Evolutionary conservation across 2,797 vertebrate species (phyloP).

Genomic region (Gambelia wislizenii): DNA sequence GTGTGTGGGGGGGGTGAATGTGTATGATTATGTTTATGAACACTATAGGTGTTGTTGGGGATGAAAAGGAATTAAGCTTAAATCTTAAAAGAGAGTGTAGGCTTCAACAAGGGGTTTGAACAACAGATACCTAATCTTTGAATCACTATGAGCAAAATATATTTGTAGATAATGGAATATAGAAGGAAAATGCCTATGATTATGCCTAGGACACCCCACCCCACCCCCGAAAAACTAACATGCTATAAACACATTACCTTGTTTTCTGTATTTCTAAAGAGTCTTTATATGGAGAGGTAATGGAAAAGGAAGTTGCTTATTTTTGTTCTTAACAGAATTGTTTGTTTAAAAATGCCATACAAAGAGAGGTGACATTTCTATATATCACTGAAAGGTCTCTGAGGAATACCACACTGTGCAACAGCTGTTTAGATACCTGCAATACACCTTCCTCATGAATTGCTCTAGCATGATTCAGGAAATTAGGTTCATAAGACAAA

Average conservation of each 20-base stretch:
- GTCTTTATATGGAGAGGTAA: conserved; percentile 38
- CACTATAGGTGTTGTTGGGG: not conserved
- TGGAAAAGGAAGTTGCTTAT: conserved; percentile 38
- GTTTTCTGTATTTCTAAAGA: not conserved
- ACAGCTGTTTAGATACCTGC: conserved; percentile 44
- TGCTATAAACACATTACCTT: not conserved
- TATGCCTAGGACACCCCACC: too few species aligned
- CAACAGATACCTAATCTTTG: too few species aligned
- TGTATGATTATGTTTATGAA: not conserved
- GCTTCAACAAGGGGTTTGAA: not conserved
- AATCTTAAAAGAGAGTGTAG: not conserved
- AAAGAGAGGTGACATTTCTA: conserved; percentile 34
- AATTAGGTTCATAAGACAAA: conserved; percentile 53
- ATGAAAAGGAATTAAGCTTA: not conserved
- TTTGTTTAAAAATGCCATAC: conserved; percentile 40
- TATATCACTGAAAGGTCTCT: conserved; percentile 33
- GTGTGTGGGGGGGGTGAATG: not conserved
- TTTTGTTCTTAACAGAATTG: conserved; percentile 51
- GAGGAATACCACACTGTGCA: conserved; percentile 39
- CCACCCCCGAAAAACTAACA: conserved; percentile 3
- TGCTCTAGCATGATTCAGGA: conserved; percentile 43
- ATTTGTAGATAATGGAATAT: not conserved
- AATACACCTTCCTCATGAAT: conserved; percentile 39
- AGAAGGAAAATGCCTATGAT: not conserved
- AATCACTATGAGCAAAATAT: not conserved